Evolutionary conservation across 1,140 invertebrate species (phyloP).

Genomic region (Trachymyrmex cornetzi): DNA sequence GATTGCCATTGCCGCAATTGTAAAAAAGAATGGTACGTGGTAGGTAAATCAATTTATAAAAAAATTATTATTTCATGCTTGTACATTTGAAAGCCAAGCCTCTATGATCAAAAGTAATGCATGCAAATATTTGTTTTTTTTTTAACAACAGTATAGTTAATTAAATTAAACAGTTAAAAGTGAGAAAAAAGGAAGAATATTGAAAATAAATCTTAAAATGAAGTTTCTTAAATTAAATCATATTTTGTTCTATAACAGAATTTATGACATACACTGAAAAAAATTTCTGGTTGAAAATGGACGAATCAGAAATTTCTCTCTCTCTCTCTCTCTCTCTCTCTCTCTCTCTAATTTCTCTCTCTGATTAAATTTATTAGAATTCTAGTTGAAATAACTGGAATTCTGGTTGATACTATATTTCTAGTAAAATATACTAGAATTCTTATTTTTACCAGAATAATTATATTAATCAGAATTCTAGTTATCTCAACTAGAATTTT

Average conservation of each 20-base stretch:
- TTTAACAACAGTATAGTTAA: background rate
- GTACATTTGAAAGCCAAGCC: background rate
- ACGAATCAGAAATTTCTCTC: too few relatives aligned
- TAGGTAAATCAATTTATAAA: slow-evolving; percentile 38
- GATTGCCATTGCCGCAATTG: slow-evolving; percentile 89
- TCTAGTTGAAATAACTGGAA: too few relatives aligned
- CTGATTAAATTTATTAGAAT: too few relatives aligned
- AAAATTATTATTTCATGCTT: slow-evolving; percentile 7
- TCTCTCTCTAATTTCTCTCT: too few relatives aligned
- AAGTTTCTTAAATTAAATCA: background rate
- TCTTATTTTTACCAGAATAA: too few relatives aligned
- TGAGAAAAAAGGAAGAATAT: background rate
- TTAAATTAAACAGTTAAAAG: background rate
- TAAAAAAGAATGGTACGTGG: slow-evolving; percentile 62
- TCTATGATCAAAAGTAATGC: background rate
- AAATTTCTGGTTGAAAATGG: too few relatives aligned
- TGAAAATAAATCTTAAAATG: background rate
- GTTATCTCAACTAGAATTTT: too few relatives aligned
- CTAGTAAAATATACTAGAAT: too few relatives aligned
- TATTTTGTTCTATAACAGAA: background rate
- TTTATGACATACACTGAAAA: too few relatives aligned
- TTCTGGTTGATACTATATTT: too few relatives aligned
- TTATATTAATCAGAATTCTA: too few relatives aligned
- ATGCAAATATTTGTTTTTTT: background rate
- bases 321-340: too few relatives aligned